Evolutionary conservation across 2,797 vertebrate species (phyloP).

Genomic region (Heliangelus exortis): DNA sequence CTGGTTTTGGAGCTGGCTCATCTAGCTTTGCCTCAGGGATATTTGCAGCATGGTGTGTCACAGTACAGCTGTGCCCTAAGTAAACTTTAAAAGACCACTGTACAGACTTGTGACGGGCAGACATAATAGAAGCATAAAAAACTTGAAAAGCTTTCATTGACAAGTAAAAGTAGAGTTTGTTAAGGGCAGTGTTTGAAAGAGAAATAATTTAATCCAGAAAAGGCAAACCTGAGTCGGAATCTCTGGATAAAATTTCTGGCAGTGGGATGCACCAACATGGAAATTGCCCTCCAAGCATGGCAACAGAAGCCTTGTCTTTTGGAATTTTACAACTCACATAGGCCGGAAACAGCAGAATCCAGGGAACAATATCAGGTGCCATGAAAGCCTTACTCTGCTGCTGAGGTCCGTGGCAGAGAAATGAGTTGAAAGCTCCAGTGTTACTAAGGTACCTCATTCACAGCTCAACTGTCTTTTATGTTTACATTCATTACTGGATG

Average conservation of each 20-base stretch:
- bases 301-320: neutral
- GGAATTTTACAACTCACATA: neutral
- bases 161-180: neutral
- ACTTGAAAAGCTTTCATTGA: neutral
- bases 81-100: conserved; percentile 11
- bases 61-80: neutral
- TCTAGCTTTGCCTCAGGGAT: conserved; percentile 17
- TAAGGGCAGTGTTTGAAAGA: neutral
- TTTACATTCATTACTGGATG: neutral
- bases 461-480: neutral
- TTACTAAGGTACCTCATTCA: conserved; percentile 1
- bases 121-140: neutral
- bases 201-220: conserved; percentile 26
- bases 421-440: neutral
- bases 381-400: neutral
- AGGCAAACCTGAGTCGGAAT: neutral
- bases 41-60: neutral
- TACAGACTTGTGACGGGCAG: neutral
- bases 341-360: neutral
- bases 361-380: neutral
- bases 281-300: neutral
- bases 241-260: neutral
- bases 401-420: neutral
- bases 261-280: neutral
- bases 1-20: neutral